Conservation (phyloP, 1,140 invertebrate genomes). For the Leptonema lineaticorne region DNA sequence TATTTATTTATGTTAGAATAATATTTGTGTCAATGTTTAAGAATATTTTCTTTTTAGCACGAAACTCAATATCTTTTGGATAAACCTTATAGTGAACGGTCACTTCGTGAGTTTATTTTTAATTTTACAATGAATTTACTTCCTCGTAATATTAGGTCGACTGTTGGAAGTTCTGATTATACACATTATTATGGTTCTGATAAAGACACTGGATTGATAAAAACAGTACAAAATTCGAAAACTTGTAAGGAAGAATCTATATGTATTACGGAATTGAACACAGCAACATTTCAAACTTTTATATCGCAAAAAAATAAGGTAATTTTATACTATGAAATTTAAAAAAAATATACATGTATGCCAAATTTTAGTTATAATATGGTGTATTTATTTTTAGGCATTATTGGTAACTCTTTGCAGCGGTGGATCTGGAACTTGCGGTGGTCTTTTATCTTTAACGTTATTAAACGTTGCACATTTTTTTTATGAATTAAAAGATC, state of each 20-base stretch:
- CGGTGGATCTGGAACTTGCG: slow-evolving; percentile 54
- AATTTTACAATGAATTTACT: slow-evolving; percentile 63
- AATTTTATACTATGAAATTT: slow-evolving; percentile 18
- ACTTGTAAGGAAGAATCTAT: slow-evolving; percentile 43
- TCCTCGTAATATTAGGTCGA: slow-evolving; percentile 54
- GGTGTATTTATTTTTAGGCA: slow-evolving; percentile 57
- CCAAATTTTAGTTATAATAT: slow-evolving; percentile 6
- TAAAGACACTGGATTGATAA: neutral
- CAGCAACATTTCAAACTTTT: slow-evolving; percentile 54
- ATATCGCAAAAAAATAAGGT: slow-evolving; percentile 48
- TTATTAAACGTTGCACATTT: slow-evolving; percentile 45
- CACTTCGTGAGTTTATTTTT: slow-evolving; percentile 63
- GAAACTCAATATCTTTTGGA: slow-evolving; percentile 68
- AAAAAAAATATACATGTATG: neutral
- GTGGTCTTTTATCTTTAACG: slow-evolving; percentile 67
- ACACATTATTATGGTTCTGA: slow-evolving; percentile 50
- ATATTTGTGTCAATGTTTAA: neutral
- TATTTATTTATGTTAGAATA: neutral
- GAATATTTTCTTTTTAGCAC: slow-evolving; percentile 55
- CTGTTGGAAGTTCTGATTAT: slow-evolving; percentile 47
- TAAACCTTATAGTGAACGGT: slow-evolving; percentile 58
- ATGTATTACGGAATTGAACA: slow-evolving; percentile 61
- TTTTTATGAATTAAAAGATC: slow-evolving; percentile 46
- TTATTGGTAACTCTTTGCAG: slow-evolving; percentile 73
- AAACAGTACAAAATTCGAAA: slow-evolving; percentile 29